A percentile compares a stretch with the other conserved stretches of the same genome.
Evolutionary conservation across 2,888 invertebrate genomes (phyloP).

Genomic region (Pharmacophagus antenor): DNA sequence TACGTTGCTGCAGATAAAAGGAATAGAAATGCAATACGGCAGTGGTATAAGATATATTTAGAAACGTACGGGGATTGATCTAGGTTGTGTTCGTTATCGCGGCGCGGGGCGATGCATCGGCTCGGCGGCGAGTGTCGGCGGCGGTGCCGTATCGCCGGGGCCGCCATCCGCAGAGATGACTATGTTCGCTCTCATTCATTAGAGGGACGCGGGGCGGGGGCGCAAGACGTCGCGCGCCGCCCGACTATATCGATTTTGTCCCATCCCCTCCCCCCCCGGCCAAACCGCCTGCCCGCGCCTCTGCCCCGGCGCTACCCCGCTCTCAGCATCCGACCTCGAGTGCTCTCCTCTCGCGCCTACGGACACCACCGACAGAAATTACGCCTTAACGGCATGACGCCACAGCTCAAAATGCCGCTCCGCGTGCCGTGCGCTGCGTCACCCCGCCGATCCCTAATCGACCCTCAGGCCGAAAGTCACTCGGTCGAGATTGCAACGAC

Average conservation of each 20-base stretch:
- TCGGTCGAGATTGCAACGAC: conserved; percentile 76
- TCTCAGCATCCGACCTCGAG: conserved; percentile 81
- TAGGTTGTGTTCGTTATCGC: conserved; percentile 54
- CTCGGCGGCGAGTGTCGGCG: conserved; percentile 47
- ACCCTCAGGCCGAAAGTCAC: conserved; percentile 75
- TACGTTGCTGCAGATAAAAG: conserved; percentile 29
- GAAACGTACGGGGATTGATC: conserved; percentile 45
- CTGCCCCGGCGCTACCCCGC: conserved; percentile 60
- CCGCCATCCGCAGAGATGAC: conserved; percentile 77
- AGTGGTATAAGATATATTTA: conserved; percentile 27
- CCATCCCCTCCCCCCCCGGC: conserved; percentile 64
- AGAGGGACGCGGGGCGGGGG: conserved; percentile 64
- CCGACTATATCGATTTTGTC: conserved; percentile 79
- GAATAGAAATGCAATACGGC: conserved; percentile 26
- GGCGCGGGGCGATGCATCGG: conserved; percentile 50
- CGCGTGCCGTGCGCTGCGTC: conserved; percentile 47
- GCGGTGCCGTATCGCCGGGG: conserved; percentile 60
- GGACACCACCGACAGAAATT: conserved; percentile 76
- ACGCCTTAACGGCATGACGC: conserved; percentile 73
- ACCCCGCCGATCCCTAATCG: conserved; percentile 67
- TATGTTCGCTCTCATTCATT: conserved; percentile 79
- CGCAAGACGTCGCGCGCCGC: conserved; percentile 79
- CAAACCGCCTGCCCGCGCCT: no score
- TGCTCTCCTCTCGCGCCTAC: conserved; percentile 79
- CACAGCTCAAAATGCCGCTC: conserved; percentile 74